Percentiles rank a stretch among this genome's conserved stretches.
phyloP scores from a whole-genome alignment of 2,113 vertebrate genomes.

The Lethenteron camtschaticum region DNA sequence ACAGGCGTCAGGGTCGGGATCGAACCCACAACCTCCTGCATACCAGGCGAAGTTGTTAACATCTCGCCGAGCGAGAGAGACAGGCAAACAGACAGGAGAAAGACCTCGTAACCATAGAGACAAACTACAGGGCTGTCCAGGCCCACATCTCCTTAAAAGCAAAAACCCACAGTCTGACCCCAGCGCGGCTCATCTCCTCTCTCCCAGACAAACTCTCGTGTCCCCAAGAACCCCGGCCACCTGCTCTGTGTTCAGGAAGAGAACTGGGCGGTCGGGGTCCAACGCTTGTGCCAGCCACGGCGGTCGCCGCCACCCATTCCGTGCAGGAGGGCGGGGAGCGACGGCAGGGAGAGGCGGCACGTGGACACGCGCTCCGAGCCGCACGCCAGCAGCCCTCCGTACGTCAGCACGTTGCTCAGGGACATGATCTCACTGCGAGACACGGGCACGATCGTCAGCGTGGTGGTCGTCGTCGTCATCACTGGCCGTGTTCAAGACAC shows the following conservation, averaged over 20 bases:
- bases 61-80: no score
- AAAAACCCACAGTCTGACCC: no score
- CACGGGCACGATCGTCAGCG: neutral
- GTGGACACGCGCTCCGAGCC: constrained; percentile 62
- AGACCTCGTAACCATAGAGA: no score
- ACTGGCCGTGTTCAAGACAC: neutral
- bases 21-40: no score
- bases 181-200: no score
- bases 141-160: no score
- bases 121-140: no score
- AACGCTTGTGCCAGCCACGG: constrained; percentile 41
- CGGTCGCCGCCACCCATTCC: constrained; percentile 21
- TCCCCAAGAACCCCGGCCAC: constrained; percentile 19
- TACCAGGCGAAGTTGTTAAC: no score
- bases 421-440: constrained; percentile 67
- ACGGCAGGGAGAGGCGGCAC: constrained; percentile 38
- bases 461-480: neutral
- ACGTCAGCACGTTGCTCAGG: constrained; percentile 71
- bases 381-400: constrained; percentile 68
- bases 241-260: constrained; percentile 76
- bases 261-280: constrained; percentile 52
- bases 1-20: no score
- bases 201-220: no score
- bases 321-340: constrained; percentile 35
- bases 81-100: no score